A percentile compares a stretch with the other conserved stretches of the same genome.
Conservation (phyloP, 2,888 invertebrate species). For the Galerucella calmariensis region DNA sequence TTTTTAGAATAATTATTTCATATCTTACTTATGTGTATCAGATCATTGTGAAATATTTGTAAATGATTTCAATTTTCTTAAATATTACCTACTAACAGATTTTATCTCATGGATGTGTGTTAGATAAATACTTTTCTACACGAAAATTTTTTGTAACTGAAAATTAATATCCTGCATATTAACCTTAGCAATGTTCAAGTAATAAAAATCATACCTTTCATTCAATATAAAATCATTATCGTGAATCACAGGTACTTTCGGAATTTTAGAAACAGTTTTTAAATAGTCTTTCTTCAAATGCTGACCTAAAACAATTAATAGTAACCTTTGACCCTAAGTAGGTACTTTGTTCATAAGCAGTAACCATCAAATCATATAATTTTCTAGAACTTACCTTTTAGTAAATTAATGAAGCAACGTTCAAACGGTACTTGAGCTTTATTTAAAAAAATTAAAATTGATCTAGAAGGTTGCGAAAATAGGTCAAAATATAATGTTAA, state of each 20-base stretch:
- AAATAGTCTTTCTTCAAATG: conserved; percentile 66
- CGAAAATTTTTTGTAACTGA: too few relatives aligned
- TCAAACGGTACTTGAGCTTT: conserved; percentile 65
- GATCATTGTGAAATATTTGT: too few relatives aligned
- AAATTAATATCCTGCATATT: too few relatives aligned
- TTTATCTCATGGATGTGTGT: too few relatives aligned
- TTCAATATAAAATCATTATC: conserved; percentile 69
- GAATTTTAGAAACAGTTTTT: conserved; percentile 66
- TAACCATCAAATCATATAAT: neutral
- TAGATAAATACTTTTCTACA: too few relatives aligned
- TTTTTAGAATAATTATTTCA: too few relatives aligned
- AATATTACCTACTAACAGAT: too few relatives aligned
- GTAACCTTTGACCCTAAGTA: neutral
- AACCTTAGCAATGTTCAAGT: neutral
- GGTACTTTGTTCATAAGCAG: too few relatives aligned
- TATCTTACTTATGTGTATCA: too few relatives aligned
- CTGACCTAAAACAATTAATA: conserved; percentile 62
- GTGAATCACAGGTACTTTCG: conserved; percentile 70
- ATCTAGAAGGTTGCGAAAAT: conserved; percentile 68
- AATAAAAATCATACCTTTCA: conserved; percentile 63
- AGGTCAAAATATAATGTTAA: conserved; percentile 63
- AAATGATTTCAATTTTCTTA: too few relatives aligned
- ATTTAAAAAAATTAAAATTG: conserved; percentile 66
- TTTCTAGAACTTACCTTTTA: conserved; percentile 61
- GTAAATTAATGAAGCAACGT: conserved; percentile 62